Evolutionary conservation across 1,140 invertebrate genomes (phyloP), one percentile per base, ranked within the genome.

Genomic region (Rhyacophila brunnea): DNA sequence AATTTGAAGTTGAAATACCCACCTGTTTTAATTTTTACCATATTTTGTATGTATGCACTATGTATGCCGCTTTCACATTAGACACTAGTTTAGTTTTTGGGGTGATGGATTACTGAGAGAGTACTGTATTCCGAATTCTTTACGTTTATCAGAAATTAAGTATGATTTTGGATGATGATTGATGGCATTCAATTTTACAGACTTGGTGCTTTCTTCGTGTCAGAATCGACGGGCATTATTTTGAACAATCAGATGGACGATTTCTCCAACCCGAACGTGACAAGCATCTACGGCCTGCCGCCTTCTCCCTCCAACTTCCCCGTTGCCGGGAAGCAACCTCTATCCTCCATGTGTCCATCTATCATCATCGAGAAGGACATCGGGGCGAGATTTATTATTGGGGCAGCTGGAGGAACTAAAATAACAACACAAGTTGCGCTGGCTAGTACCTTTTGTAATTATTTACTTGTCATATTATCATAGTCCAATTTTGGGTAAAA

Each of bases 201-300:
- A 63, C 87, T 92, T 69, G 91, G 91, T 11, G 84, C 88, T 5
- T 81, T 83, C 66, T 79, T 89, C 51, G 77, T 85, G 0, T 92
- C 91, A 1, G 68, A 69, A 23, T 84, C 82, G 23, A 92, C 93
- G 0, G 95, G 94, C 11, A 93, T 98, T 15, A 86, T 98, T 61
- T 84, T 93, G 43, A 98, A 98, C 71, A 87, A 97, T 71, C 86
- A 95, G 75, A 98, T 98, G 95, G 93, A 97, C 68, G 95, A 98
- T 70, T 98, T 98, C 71, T 91, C 92, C 4, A 83, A 87, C 0
- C 91, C 92, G 0, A 83, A 87, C 50, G 84, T 86, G 13, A 84
- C 83, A 0, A 96, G 93, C 68, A 80, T 78, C 20, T 95, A 90
- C 70, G 85, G 84, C 13, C 69, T 95, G 40, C 87, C 89, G 1